Percentiles rank a stretch among this genome's conserved stretches.
phyloP scores from a whole-genome alignment of 2,797 vertebrate species.

The Oceanodroma leucorhoa region DNA sequence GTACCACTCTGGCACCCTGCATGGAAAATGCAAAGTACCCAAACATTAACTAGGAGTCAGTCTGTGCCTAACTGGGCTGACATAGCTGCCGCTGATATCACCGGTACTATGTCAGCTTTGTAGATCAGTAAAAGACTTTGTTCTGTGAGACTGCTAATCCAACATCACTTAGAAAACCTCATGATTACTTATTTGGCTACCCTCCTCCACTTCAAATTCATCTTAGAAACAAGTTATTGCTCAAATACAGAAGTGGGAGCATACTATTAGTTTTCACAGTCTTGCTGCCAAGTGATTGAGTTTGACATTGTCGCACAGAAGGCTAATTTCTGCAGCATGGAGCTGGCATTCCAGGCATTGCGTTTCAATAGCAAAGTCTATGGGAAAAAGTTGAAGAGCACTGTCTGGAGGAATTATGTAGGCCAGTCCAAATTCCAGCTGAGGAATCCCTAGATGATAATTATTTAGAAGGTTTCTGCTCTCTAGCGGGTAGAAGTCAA shows the following conservation, averaged over 20 bases:
- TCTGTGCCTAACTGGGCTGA: not conserved
- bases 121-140: not conserved
- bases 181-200: not conserved
- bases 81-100: not conserved
- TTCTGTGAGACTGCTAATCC: not conserved
- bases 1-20: not conserved
- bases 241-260: not conserved
- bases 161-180: not conserved
- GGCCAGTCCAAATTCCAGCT: constrained; percentile 63
- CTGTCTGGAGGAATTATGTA: constrained; percentile 52
- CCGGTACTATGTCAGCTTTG: not conserved
- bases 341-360: constrained; percentile 55
- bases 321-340: not conserved
- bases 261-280: not conserved
- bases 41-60: not conserved
- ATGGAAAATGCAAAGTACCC: not conserved
- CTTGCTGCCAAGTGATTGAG: not conserved
- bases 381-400: constrained; percentile 73
- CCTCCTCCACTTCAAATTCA: not conserved
- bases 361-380: not conserved
- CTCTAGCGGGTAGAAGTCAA: constrained; percentile 21
- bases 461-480: constrained; percentile 44
- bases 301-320: not conserved
- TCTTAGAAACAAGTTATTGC: not conserved
- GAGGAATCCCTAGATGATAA: constrained; percentile 67